Conservation (phyloP, 2,113 vertebrate genomes). For the Corapipo altera region DNA sequence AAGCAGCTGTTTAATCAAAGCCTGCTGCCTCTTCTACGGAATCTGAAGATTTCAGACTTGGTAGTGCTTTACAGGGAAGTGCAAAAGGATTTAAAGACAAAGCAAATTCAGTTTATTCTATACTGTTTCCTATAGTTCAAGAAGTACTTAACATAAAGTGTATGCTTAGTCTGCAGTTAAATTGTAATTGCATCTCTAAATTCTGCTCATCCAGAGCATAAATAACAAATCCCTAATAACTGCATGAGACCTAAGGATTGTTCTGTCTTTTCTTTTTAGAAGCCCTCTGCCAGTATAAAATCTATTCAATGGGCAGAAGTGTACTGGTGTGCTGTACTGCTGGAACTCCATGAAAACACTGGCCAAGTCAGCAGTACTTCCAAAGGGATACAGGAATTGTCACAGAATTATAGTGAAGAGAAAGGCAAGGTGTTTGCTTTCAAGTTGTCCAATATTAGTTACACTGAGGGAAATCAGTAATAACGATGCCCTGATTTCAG, state of each 20-base stretch:
- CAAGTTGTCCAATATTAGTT: background rate
- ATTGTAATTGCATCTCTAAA: background rate
- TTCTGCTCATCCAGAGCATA: background rate
- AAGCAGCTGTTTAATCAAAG: constrained; percentile 8
- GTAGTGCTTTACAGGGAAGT: background rate
- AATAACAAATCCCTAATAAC: background rate
- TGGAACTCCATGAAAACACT: background rate
- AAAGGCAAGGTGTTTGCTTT: background rate
- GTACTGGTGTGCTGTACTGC: background rate
- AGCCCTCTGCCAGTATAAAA: background rate
- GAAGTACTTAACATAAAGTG: background rate
- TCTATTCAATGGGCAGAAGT: background rate
- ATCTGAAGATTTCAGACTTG: background rate
- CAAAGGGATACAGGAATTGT: background rate
- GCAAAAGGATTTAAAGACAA: background rate
- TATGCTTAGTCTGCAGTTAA: background rate
- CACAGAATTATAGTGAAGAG: background rate
- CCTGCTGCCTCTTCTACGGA: background rate
- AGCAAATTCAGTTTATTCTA: constrained; percentile 2
- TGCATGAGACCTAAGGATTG: background rate
- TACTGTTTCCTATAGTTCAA: background rate
- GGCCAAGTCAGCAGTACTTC: background rate
- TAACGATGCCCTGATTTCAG: background rate
- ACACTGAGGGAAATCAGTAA: background rate
- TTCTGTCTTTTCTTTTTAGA: background rate